Conservation (phyloP, 2,888 invertebrate genomes). For the Ophion slaviceki region DNA sequence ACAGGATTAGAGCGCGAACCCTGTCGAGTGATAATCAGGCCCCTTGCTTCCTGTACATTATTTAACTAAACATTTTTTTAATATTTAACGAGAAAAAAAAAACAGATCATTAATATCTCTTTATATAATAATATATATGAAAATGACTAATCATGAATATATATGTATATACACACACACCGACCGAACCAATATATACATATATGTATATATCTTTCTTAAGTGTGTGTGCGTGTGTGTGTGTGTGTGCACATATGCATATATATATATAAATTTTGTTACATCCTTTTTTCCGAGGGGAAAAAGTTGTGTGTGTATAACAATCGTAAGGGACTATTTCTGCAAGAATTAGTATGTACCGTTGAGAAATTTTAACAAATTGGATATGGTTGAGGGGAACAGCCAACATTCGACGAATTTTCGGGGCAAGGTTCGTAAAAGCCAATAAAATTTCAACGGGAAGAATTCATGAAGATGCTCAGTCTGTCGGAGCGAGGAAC, state of each 20-base stretch:
- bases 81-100: conserved; percentile 71
- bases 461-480: too few relatives aligned
- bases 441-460: not conserved
- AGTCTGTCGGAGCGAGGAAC: too few relatives aligned
- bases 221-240: conserved; percentile 2
- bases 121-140: conserved; percentile 81
- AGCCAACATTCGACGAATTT: not conserved
- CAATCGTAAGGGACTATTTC: conserved; percentile 70
- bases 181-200: conserved; percentile 56
- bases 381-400: conserved; percentile 42
- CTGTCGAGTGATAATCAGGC: conserved; percentile 72
- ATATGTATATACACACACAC: conserved; percentile 75
- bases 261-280: conserved; percentile 76
- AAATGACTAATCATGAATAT: conserved; percentile 78
- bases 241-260: conserved; percentile 61
- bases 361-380: conserved; percentile 70
- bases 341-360: conserved; percentile 74
- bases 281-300: conserved; percentile 73
- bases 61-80: conserved; percentile 69
- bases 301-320: conserved; percentile 72
- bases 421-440: not conserved
- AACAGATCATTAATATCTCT: conserved; percentile 81
- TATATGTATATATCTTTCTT: conserved; percentile 74
- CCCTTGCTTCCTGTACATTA: conserved; percentile 80
- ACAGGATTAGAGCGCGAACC: conserved; percentile 50